Conservation (phyloP, 2,888 invertebrate species). For the Drosophila silvestris region DNA sequence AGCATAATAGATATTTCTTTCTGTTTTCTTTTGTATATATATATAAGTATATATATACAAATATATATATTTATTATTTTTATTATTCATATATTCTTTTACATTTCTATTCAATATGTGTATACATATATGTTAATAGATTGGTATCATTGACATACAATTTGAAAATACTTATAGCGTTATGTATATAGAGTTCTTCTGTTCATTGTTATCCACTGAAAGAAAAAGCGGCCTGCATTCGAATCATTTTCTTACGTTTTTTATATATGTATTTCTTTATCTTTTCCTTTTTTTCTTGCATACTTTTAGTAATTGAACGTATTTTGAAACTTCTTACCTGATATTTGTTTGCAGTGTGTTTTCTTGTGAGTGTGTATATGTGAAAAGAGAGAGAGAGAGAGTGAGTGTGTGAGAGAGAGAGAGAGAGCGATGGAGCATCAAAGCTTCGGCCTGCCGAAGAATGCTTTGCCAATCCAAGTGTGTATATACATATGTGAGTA, state of each 20-base stretch:
- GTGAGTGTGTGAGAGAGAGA: neutral
- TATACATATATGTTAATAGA: constrained; percentile 42
- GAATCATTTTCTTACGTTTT: neutral
- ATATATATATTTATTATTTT: constrained; percentile 16
- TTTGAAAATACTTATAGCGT: constrained; percentile 52
- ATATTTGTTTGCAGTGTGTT: constrained; percentile 7
- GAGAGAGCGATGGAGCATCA: constrained; percentile 36
- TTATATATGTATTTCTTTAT: neutral
- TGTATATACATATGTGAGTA: neutral
- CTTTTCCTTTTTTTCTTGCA: neutral
- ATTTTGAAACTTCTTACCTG: constrained; percentile 31
- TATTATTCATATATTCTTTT: constrained; percentile 30
- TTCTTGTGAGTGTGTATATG: constrained; percentile 20
- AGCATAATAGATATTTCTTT: constrained; percentile 48
- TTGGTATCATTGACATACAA: constrained; percentile 66
- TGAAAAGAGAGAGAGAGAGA: constrained; percentile 2
- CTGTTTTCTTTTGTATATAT: constrained; percentile 16
- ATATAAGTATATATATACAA: constrained; percentile 16
- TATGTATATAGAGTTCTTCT: constrained; percentile 31
- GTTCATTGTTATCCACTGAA: constrained; percentile 11
- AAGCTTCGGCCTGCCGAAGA: constrained; percentile 75
- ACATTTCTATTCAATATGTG: constrained; percentile 41
- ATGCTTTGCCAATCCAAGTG: constrained; percentile 38
- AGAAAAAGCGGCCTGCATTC: constrained; percentile 8
- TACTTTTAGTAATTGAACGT: constrained; percentile 23